Conservation (phyloP, 2,797 vertebrate species). For the Sarcophilus harrisii region DNA sequence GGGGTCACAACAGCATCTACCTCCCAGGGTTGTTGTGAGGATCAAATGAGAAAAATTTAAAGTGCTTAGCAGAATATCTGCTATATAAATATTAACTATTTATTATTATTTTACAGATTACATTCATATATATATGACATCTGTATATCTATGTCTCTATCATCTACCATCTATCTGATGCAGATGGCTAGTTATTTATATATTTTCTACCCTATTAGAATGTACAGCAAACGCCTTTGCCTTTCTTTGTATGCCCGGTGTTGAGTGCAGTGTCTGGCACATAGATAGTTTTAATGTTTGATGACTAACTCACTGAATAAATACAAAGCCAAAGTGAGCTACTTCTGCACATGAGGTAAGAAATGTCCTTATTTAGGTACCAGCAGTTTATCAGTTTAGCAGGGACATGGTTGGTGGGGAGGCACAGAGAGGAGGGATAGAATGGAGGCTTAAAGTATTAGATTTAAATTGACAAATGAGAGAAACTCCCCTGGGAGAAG, state of each 20-base stretch:
- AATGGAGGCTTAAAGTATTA: neutral
- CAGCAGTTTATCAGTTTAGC: neutral
- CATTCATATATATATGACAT: neutral
- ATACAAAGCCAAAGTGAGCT: neutral
- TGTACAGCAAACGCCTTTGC: neutral
- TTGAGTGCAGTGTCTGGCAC: neutral
- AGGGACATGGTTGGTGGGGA: neutral
- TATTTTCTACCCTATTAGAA: neutral
- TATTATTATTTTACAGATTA: neutral
- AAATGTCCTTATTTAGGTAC: neutral
- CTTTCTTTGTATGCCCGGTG: neutral
- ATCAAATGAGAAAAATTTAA: neutral
- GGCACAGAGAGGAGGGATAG: neutral
- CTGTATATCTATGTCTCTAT: neutral
- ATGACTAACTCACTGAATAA: neutral
- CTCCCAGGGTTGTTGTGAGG: neutral
- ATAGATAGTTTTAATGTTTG: neutral
- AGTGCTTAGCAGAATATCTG: neutral
- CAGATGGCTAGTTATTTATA: neutral
- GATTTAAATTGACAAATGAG: neutral
- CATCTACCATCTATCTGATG: neutral
- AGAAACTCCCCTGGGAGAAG: neutral
- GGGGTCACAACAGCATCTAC: neutral
- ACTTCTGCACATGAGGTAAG: neutral
- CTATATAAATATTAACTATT: neutral